Evolutionary conservation across 1,140 invertebrate genomes (phyloP).

Genomic region (Drosophila grimshawi): DNA sequence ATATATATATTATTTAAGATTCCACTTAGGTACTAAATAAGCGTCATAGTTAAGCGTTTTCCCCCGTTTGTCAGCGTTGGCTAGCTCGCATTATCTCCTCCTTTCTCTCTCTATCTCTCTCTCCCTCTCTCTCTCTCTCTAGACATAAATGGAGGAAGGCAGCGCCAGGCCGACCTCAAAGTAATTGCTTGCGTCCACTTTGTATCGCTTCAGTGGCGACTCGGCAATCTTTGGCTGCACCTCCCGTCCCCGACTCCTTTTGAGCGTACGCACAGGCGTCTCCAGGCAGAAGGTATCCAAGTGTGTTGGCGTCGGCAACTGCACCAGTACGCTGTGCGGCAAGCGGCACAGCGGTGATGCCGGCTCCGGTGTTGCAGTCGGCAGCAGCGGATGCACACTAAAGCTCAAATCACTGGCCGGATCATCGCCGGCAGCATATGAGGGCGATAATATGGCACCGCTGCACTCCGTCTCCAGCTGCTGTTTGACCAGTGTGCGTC

Average conservation of each 20-base stretch:
- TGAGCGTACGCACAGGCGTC: conserved; percentile 58
- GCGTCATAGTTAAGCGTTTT: conserved; percentile 83
- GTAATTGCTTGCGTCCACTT: conserved; percentile 72
- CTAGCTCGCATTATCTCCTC: conserved; percentile 26
- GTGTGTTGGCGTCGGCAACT: conserved; percentile 47
- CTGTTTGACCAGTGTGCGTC: conserved; percentile 76
- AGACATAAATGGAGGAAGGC: conserved; percentile 79
- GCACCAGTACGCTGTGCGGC: conserved; percentile 38
- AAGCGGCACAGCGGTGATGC: conserved; percentile 44
- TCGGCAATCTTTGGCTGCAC: conserved; percentile 22
- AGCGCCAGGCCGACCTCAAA: conserved; percentile 79
- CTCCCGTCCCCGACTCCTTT: conserved; percentile 31
- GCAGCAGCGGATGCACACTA: conserved; percentile 29
- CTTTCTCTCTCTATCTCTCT: conserved; percentile 4
- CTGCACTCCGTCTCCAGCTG: conserved; percentile 52
- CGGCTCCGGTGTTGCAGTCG: conserved; percentile 49
- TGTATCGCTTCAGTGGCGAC: conserved; percentile 72
- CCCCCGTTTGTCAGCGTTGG: conserved; percentile 82
- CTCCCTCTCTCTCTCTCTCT: neutral
- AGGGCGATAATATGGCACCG: conserved; percentile 67
- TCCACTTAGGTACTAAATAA: conserved; percentile 76
- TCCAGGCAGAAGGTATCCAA: conserved; percentile 63
- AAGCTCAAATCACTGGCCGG: conserved; percentile 81
- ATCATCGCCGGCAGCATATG: conserved; percentile 80
- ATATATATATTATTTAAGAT: conserved; percentile 11